phyloP scores from a whole-genome alignment of 2,113 vertebrate genomes.

The Agelaius tricolor region DNA sequence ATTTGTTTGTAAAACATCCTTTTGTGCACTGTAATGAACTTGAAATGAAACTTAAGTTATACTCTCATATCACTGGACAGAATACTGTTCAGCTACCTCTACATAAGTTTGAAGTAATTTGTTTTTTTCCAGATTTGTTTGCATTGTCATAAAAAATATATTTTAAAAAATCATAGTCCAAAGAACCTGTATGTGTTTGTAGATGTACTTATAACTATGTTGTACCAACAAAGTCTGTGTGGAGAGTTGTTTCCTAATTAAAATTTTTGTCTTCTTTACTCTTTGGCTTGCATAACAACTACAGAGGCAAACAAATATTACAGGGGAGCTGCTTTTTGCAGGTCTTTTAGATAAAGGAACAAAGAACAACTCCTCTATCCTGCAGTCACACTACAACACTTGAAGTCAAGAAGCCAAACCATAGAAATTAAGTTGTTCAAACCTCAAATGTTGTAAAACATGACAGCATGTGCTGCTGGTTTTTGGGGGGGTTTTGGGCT shows the following conservation, averaged over 20 bases:
- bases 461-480: neutral
- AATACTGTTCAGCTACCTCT: constrained; percentile 77
- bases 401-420: neutral
- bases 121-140: constrained; percentile 52
- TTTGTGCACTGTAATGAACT: constrained; percentile 72
- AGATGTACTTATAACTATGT: constrained; percentile 68
- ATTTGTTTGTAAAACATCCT: constrained; percentile 66
- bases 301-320: neutral
- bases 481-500: neutral
- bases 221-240: constrained; percentile 65
- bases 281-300: constrained; percentile 47
- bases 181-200: constrained; percentile 62
- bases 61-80: constrained; percentile 51
- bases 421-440: neutral
- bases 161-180: constrained; percentile 59
- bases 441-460: neutral
- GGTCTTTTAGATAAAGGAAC: neutral
- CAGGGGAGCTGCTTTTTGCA: neutral
- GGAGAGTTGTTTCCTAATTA: constrained; percentile 71
- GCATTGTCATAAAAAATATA: constrained; percentile 58
- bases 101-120: constrained; percentile 62
- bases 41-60: constrained; percentile 68
- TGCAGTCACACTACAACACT: neutral
- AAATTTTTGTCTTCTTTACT: constrained; percentile 64
- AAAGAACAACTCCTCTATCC: neutral